Percentiles rank a stretch among this genome's conserved stretches.
Conservation (phyloP, 2,113 vertebrate species). For the Gracilinanus agilis region DNA sequence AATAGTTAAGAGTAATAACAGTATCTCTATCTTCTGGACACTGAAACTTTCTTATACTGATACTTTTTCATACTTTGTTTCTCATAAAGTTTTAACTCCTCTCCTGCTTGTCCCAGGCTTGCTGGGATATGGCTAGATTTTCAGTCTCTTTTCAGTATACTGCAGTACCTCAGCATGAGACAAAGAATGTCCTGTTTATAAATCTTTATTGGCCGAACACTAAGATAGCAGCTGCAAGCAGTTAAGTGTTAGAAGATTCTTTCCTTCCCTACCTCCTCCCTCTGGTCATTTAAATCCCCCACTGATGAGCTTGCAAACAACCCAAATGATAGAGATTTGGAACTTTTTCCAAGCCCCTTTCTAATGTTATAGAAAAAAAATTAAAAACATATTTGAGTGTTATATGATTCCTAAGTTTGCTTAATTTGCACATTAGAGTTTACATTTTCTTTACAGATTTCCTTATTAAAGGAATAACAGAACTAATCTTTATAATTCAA, state of each 20-base stretch:
- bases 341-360: constrained; percentile 34
- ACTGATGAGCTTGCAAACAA: constrained; percentile 47
- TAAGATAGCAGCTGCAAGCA: constrained; percentile 80
- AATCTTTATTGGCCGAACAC: constrained; percentile 30
- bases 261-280: constrained; percentile 49
- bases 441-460: constrained; percentile 50
- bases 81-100: neutral
- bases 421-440: constrained; percentile 32
- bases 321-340: constrained; percentile 10
- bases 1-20: neutral
- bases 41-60: neutral
- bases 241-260: constrained; percentile 63
- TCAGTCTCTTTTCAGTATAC: constrained; percentile 33
- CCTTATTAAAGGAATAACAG: constrained; percentile 21
- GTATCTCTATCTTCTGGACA: neutral
- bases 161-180: constrained; percentile 49
- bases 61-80: constrained; percentile 6
- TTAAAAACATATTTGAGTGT: neutral
- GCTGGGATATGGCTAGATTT: constrained; percentile 59
- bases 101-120: neutral
- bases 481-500: neutral
- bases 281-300: constrained; percentile 42
- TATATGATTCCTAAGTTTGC: neutral
- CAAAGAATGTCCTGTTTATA: constrained; percentile 79
- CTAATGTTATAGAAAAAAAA: constrained; percentile 48